These are phyloP conservation scores for Stictocephala bisonia DNA, from an alignment of 2,888 invertebrate species.

Conservation along the genomic window DNA sequence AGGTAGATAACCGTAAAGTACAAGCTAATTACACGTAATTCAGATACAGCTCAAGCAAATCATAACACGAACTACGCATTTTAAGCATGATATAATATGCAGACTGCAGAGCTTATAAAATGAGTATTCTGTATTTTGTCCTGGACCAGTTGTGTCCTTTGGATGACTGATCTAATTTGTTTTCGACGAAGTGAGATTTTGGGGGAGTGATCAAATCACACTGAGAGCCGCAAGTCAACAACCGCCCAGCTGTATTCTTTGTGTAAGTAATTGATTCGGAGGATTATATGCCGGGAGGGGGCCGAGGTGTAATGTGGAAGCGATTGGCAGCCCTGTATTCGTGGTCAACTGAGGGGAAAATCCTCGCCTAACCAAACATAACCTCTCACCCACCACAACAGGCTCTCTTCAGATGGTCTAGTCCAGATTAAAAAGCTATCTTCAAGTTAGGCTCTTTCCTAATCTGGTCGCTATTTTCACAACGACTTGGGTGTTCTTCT, in stretches of 20 bases:
- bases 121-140: too few species aligned
- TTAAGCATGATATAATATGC: too few species aligned
- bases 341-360: conserved; percentile 21
- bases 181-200: background rate
- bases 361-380: conserved; percentile 17
- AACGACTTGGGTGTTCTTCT: conserved; percentile 23
- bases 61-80: too few species aligned
- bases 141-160: too few species aligned
- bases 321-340: conserved; percentile 31
- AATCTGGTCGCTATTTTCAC: conserved; percentile 4
- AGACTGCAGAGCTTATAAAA: too few species aligned
- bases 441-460: background rate
- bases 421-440: conserved; percentile 28
- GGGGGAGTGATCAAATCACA: background rate
- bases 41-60: too few species aligned
- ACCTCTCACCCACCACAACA: conserved; percentile 30
- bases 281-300: conserved; percentile 17
- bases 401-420: background rate
- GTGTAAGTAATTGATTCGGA: conserved; percentile 32
- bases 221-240: conserved; percentile 36
- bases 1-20: too few species aligned
- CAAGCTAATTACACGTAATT: too few species aligned
- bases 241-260: conserved; percentile 36
- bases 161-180: too few species aligned
- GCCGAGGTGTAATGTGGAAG: conserved; percentile 40